Evolutionary conservation across 1,140 invertebrate species (phyloP).

Genomic region (Gryllus bimaculatus): DNA sequence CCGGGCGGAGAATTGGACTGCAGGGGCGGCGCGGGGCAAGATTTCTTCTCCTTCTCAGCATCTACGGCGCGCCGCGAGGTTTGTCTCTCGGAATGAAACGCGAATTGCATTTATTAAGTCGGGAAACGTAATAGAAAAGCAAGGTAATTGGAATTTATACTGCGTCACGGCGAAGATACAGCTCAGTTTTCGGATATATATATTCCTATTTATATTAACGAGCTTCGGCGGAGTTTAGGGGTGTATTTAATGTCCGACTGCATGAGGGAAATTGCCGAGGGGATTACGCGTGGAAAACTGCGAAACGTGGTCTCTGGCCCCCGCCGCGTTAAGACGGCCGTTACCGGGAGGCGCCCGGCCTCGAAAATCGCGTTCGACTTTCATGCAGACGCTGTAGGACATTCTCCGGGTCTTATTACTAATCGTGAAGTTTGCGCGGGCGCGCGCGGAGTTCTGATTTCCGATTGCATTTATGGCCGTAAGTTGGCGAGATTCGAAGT

Average conservation of each 20-base stretch:
- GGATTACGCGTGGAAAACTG: slow-evolving; percentile 3
- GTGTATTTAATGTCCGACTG: neutral
- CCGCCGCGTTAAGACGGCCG: too few species aligned
- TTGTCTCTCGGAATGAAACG: neutral
- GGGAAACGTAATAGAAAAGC: neutral
- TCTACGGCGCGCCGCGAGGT: neutral
- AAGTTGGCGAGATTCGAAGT: neutral
- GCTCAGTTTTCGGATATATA: neutral
- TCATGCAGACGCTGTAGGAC: neutral
- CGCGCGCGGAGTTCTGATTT: neutral
- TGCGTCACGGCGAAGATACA: neutral
- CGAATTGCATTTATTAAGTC: slow-evolving; percentile 1
- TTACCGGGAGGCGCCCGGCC: neutral
- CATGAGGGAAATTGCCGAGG: neutral
- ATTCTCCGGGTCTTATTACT: neutral
- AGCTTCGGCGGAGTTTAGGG: neutral
- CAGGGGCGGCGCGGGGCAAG: neutral
- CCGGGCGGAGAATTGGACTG: neutral
- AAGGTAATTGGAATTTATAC: slow-evolving; percentile 1
- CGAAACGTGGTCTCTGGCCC: neutral
- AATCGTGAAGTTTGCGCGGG: neutral
- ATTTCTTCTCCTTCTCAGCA: neutral
- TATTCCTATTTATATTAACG: slow-evolving; percentile 2
- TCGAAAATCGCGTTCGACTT: neutral
- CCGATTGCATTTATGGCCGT: neutral